Conservation (phyloP, 2,113 vertebrate genomes). For the Seriola dumerili region DNA sequence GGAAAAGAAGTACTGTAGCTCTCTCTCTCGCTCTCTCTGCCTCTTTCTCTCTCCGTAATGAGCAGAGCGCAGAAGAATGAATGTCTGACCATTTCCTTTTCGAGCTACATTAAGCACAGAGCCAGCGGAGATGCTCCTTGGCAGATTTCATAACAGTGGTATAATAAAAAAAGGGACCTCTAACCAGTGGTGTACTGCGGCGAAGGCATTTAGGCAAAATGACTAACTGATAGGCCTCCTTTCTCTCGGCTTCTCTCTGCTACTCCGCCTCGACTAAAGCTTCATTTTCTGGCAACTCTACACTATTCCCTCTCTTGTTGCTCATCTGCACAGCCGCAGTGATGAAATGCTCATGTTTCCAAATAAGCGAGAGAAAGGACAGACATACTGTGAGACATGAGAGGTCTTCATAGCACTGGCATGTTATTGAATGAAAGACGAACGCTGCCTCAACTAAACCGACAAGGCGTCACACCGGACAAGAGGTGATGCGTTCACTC, state of each 20-base stretch:
- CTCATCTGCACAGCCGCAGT: constrained; percentile 33
- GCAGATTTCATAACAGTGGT: constrained; percentile 79
- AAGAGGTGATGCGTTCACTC: constrained; percentile 42
- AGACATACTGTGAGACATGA: constrained; percentile 15
- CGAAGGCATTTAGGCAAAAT: constrained; percentile 60
- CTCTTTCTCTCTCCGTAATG: constrained; percentile 68
- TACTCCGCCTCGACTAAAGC: constrained; percentile 25
- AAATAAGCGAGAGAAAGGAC: constrained; percentile 10
- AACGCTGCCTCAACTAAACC: constrained; percentile 20
- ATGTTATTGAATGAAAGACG: constrained; percentile 32
- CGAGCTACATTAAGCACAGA: constrained; percentile 81
- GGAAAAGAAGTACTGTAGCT: constrained; percentile 45
- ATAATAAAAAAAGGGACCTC: constrained; percentile 72
- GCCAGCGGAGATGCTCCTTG: constrained; percentile 72
- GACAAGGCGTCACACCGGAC: constrained; percentile 32
- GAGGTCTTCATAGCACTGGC: neutral
- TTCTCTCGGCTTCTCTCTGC: constrained; percentile 16
- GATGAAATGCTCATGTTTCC: constrained; percentile 15
- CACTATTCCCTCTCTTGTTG: constrained; percentile 26
- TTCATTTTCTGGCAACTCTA: constrained; percentile 32
- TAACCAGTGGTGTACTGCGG: constrained; percentile 65
- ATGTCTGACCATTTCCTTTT: constrained; percentile 82
- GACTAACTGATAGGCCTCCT: constrained; percentile 44
- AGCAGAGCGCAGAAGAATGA: constrained; percentile 67
- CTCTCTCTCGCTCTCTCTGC: constrained; percentile 26